phyloP scores from a whole-genome alignment of 2,888 invertebrate species.

The Temnothorax rugatulus region DNA sequence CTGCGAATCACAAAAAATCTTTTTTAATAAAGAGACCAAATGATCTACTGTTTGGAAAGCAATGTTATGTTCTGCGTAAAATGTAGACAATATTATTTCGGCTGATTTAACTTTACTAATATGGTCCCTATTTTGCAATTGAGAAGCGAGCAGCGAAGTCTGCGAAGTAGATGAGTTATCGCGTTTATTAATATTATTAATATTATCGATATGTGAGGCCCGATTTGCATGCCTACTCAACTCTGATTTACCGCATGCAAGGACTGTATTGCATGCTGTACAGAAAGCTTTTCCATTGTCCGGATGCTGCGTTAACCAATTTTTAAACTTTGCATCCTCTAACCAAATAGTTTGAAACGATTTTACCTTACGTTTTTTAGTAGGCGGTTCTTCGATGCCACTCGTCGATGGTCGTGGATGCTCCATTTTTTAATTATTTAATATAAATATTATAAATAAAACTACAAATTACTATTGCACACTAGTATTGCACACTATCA shows the following conservation, averaged over 20 bases:
- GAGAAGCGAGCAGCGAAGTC: too few relatives aligned
- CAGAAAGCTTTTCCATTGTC: neutral
- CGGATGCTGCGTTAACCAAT: neutral
- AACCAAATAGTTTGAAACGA: too few relatives aligned
- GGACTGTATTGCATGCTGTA: neutral
- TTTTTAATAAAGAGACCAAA: neutral
- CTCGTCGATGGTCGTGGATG: too few relatives aligned
- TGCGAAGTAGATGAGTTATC: neutral
- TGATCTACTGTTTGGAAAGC: neutral
- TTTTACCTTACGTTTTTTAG: too few relatives aligned
- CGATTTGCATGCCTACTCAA: neutral
- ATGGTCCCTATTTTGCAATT: neutral
- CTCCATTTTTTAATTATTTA: too few relatives aligned
- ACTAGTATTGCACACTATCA: too few relatives aligned
- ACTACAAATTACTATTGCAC: too few relatives aligned
- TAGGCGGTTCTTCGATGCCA: too few relatives aligned
- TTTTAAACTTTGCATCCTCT: neutral
- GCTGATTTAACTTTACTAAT: neutral
- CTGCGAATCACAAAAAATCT: too few relatives aligned
- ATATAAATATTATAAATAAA: too few relatives aligned
- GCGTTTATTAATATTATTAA: too few relatives aligned
- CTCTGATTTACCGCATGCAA: neutral
- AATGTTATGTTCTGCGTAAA: neutral
- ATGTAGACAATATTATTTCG: neutral
- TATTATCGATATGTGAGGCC: too few relatives aligned